Evolutionary conservation across 2,888 invertebrate species (phyloP).

Genomic region (Pristionchus entomophagus): DNA sequence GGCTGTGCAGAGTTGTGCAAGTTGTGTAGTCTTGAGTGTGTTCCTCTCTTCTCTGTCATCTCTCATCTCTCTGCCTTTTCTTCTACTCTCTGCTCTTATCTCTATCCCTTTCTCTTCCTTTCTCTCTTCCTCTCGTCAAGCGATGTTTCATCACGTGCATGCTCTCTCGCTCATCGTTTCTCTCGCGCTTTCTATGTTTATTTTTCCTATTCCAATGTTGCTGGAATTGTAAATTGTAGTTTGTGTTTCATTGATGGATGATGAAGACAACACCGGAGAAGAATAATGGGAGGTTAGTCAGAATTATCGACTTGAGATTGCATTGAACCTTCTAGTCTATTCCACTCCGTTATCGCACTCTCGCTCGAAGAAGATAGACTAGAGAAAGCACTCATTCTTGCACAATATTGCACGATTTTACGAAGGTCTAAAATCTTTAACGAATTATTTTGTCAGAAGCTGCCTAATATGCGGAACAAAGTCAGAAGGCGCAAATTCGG

Average conservation of each 20-base stretch:
- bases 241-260: neutral
- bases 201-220: no score
- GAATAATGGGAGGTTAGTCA: neutral
- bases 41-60: neutral
- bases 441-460: neutral
- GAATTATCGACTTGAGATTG: no score
- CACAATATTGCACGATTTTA: no score
- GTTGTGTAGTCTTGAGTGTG: no score
- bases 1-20: no score
- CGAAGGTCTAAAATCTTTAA: no score
- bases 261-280: neutral
- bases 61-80: neutral
- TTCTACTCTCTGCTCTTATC: neutral
- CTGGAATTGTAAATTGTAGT: neutral
- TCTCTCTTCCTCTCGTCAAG: neutral
- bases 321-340: no score
- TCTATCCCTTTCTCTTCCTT: neutral
- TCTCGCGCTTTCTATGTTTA: no score
- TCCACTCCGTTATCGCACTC: no score
- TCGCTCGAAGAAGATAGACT: no score
- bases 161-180: neutral
- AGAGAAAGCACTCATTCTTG: no score
- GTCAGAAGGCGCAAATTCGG: constrained; percentile 19
- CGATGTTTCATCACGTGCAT: neutral
- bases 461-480: neutral